Conservation (phyloP, 2,797 vertebrate species). For the Neosalanx taihuensis region DNA sequence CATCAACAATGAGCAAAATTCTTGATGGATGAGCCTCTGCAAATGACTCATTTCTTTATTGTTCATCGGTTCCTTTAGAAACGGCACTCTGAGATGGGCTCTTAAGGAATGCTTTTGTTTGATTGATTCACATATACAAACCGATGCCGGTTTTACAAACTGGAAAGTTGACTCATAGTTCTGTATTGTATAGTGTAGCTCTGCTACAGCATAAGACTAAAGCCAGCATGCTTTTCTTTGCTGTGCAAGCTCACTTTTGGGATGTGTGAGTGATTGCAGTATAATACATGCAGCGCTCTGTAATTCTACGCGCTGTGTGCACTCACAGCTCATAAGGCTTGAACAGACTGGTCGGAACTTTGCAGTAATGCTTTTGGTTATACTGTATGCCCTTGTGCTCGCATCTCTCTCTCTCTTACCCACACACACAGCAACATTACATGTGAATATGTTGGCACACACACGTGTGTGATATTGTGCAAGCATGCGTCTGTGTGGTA, state of each 20-base stretch:
- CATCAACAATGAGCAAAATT: not conserved
- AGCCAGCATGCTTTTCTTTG: not conserved
- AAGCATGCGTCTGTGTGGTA: not conserved
- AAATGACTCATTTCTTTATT: not conserved
- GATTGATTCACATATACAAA: not conserved
- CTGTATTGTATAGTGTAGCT: not conserved
- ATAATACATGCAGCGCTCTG: too few relatives aligned
- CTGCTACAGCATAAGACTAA: not conserved
- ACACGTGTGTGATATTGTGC: not conserved
- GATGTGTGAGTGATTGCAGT: too few relatives aligned
- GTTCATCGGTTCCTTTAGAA: not conserved
- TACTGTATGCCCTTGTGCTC: too few relatives aligned
- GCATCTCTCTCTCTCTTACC: too few relatives aligned
- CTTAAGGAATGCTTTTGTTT: not conserved
- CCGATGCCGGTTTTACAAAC: not conserved
- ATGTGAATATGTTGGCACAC: too few relatives aligned
- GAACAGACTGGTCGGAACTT: too few relatives aligned
- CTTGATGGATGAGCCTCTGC: constrained; percentile 1
- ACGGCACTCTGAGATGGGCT: not conserved
- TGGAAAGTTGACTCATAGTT: not conserved
- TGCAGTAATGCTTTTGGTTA: too few relatives aligned
- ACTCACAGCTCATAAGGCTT: too few relatives aligned
- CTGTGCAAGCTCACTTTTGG: too few relatives aligned
- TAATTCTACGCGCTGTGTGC: too few relatives aligned
- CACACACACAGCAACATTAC: too few relatives aligned